A percentile compares a stretch with the other conserved stretches of the same genome.
These are phyloP conservation scores for Zootermopsis nevadensis DNA, from an alignment of 2,888 invertebrate species.

Conservation along the genomic window DNA sequence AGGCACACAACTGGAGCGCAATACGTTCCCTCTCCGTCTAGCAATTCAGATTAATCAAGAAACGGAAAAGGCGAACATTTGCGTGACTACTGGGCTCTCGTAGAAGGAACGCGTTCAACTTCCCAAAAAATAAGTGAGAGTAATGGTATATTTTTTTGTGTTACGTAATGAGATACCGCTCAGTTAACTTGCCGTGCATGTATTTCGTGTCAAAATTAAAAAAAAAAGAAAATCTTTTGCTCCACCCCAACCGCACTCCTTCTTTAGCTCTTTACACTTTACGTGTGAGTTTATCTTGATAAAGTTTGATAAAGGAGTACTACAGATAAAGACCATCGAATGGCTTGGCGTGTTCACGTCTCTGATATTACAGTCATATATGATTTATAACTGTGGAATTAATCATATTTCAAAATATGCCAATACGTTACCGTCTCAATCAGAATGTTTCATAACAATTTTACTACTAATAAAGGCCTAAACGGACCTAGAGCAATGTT, in stretches of 20 bases:
- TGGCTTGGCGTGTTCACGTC: not conserved
- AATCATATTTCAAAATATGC: conserved; percentile 2
- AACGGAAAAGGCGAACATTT: conserved; percentile 31
- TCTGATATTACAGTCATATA: not conserved
- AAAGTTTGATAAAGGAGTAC: conserved; percentile 5
- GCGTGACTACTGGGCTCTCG: not conserved
- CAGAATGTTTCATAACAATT: not conserved
- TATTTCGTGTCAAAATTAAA: not conserved
- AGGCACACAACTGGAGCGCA: no score
- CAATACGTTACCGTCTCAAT: conserved; percentile 16
- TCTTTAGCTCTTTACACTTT: not conserved
- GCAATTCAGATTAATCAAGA: conserved; percentile 32
- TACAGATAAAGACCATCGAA: not conserved
- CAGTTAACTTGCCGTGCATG: not conserved
- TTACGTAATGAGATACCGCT: not conserved
- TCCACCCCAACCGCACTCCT: not conserved
- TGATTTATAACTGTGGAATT: conserved; percentile 21
- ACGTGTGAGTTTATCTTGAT: not conserved
- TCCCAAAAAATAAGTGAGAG: not conserved
- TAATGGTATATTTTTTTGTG: not conserved
- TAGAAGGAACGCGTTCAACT: not conserved
- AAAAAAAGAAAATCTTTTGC: no score
- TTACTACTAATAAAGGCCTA: no score
- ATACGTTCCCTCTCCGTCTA: conserved; percentile 10
- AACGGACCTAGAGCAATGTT: no score